Percentiles rank a stretch among this genome's conserved stretches.
Evolutionary conservation across 1,140 invertebrate genomes (phyloP).

Genomic region (Scylla paramamosain): DNA sequence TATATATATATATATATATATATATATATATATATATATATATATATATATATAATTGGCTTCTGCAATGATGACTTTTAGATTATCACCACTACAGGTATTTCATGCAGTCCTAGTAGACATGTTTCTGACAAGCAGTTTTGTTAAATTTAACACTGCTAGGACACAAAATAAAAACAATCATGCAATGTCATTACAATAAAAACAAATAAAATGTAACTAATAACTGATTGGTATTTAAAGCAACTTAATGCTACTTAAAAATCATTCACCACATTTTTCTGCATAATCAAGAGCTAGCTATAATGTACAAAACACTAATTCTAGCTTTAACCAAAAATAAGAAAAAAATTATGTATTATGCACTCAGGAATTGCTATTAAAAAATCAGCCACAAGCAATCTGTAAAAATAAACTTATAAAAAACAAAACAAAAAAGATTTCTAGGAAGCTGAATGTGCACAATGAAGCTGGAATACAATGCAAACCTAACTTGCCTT

Average conservation of each 20-base stretch:
- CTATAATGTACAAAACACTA: not conserved
- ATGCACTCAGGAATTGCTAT: no score
- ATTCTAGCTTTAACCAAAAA: not conserved
- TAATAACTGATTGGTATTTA: not conserved
- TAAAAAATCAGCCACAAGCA: conserved; percentile 65
- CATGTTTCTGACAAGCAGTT: not conserved
- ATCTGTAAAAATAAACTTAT: not conserved
- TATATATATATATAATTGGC: no score
- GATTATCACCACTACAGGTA: not conserved
- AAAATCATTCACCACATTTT: not conserved
- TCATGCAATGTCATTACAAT: conserved; percentile 29
- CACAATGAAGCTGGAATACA: conserved; percentile 45
- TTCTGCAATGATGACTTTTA: not conserved
- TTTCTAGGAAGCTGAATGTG: conserved; percentile 38
- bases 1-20: not conserved
- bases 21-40: no score
- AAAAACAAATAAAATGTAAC: not conserved
- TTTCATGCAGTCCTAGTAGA: not conserved
- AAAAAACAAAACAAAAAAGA: not conserved
- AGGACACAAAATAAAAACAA: conserved; percentile 16
- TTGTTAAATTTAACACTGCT: conserved; percentile 30
- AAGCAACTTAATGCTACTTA: not conserved
- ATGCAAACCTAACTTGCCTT: conserved; percentile 82
- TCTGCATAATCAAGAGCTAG: not conserved
- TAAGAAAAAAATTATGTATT: not conserved